Base-by-base conservation (phyloP, 2,888 invertebrate genomes). In the Melieria picta region DNA sequence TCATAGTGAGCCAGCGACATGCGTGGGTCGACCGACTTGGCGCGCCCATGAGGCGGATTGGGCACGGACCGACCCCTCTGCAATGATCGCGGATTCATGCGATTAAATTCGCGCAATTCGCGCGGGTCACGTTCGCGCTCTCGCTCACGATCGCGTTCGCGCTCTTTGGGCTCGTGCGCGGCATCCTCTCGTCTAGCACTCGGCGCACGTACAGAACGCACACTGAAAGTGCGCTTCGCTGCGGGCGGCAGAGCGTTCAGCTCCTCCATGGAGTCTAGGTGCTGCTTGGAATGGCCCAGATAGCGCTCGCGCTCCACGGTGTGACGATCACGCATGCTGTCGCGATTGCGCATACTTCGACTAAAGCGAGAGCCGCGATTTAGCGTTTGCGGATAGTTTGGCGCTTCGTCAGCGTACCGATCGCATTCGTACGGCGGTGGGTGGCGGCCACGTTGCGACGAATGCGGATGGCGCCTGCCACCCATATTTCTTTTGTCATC, bases 221-320 rank as follows among this genome's bases (percentile, higher is more conserved):
- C 82, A 65, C 86, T 86, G 61, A 79, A 80, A 0, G 84, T 79
- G 4, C 87, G 80, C 68, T 85, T 85, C 0, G 83, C 76, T 0
- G 80, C 79, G 5, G 80, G 76, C 69, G 80, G 75, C 11, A 79
- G 77, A 3, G 80, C 76, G 43, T 79, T 72, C 11, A 84, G 78
- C 43, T 86, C 84, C 46, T 84, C 85, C 5, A 82, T 77, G 4
- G 82, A 85, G 68, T 83, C 81, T 4, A 83, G 77, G 46, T 82
- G 84, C 7, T 74, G 78, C 30, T 76, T 88, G 81, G 82, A 80
- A 72, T 81, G 78, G 0, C 80, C 79, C 30, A 83, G 74, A 84
- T 88, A 79, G 78, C 88, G 80, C 57, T 90, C 90, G 50, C 88
- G 88, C 73, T 89, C 90, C 52, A 86, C 82, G 0, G 87, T 86